phyloP scores from a whole-genome alignment of 1,140 invertebrate species.

The Bombus terrestris region DNA sequence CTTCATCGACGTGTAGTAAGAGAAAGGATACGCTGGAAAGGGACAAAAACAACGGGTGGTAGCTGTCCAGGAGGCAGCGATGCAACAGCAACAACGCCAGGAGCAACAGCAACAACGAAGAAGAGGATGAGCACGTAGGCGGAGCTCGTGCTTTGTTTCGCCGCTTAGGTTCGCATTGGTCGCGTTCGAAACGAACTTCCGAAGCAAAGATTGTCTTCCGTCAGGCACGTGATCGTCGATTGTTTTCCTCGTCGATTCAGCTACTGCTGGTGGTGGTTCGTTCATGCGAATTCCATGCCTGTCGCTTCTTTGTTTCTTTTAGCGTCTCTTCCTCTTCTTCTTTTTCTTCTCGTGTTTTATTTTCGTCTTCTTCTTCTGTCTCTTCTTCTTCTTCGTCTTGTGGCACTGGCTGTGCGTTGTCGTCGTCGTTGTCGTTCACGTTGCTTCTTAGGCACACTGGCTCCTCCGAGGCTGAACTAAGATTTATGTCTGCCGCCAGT shows the following conservation, averaged over 20 bases:
- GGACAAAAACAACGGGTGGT: constrained; percentile 44
- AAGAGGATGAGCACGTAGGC: constrained; percentile 72
- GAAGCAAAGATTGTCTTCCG: constrained; percentile 69
- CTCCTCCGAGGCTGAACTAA: constrained; percentile 62
- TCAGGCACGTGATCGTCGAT: constrained; percentile 77
- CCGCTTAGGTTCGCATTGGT: constrained; percentile 76
- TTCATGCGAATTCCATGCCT: constrained; percentile 28
- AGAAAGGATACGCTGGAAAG: constrained; percentile 1
- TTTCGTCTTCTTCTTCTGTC: constrained; percentile 14
- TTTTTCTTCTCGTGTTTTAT: background rate
- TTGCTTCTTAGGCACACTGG: constrained; percentile 32
- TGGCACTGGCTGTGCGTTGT: constrained; percentile 25
- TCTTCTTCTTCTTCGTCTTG: constrained; percentile 22
- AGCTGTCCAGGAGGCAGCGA: constrained; percentile 34
- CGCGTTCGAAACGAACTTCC: constrained; percentile 45
- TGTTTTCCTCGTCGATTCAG: constrained; percentile 75
- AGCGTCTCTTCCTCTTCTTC: constrained; percentile 17
- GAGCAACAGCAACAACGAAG: constrained; percentile 45
- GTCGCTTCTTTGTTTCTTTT: background rate
- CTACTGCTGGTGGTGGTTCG: constrained; percentile 29
- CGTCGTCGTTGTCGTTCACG: constrained; percentile 25
- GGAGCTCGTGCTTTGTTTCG: constrained; percentile 78
- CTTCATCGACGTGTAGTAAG: constrained; percentile 9
- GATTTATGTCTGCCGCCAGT: constrained; percentile 81
- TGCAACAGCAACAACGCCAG: constrained; percentile 45